Conservation (phyloP, 2,797 vertebrate genomes). For the Nyctibius grandis region DNA sequence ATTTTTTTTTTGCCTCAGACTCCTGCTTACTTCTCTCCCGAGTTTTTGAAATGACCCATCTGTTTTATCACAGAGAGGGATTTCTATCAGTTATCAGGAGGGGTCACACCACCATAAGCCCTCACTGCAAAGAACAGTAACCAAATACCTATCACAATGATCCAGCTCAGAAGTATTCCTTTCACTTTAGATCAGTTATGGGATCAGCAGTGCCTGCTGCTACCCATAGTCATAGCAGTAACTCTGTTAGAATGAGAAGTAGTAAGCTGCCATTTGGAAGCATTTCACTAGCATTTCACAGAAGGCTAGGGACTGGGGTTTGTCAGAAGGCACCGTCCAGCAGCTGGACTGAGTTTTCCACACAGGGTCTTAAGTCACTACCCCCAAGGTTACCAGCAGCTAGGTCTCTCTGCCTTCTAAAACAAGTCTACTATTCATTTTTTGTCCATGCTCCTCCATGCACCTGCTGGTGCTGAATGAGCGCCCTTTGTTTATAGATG, state of each 20-base stretch:
- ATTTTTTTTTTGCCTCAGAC: no score
- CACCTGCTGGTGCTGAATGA: neutral
- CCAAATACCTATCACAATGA: neutral
- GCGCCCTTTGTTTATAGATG: neutral
- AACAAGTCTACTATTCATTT: neutral
- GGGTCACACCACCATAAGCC: neutral
- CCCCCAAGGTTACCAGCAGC: neutral
- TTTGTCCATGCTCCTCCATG: rapidly evolving
- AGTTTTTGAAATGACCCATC: neutral
- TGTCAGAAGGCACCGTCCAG: neutral
- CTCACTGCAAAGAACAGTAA: neutral
- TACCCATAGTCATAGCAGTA: neutral
- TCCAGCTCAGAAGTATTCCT: neutral
- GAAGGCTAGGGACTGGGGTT: rapidly evolving
- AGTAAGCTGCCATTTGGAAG: neutral
- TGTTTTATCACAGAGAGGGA: neutral
- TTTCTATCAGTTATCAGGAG: neutral
- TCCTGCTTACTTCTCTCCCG: neutral
- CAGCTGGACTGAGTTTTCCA: neutral
- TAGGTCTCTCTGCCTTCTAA: neutral
- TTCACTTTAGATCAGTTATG: neutral
- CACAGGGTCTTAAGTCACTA: neutral
- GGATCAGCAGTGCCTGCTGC: neutral
- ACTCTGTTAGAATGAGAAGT: neutral
- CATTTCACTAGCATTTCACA: neutral